Evolutionary conservation across 2,113 vertebrate genomes (phyloP), one percentile per base, ranked within the genome.

Genomic region (Silurus asotus): DNA sequence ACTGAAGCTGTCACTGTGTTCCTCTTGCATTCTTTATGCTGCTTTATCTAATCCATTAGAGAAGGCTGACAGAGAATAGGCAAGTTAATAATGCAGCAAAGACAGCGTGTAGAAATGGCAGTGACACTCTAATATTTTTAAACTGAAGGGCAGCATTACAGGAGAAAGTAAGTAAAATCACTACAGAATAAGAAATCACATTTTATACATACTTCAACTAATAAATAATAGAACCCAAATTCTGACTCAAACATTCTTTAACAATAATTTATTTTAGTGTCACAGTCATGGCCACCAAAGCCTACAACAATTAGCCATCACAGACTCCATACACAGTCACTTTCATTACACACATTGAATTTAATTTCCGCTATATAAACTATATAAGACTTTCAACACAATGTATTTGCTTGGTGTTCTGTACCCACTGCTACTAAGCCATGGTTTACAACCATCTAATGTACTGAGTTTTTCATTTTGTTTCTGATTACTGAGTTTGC

Each of bases 1-100:
- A 87, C 83, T 87, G 81, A 89, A 87, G 85, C 88, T 84, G 85
- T 87, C 88, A 81, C 20, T 74, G 37, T 84, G 58, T 79, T 88
- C 28, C 74, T 84, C 58, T 84, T 81, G 28, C 58, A 86, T 86
- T 79, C 67, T 80, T 62, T 74, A 83, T 72, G 55, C 64, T 28
- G n/a, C 76, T 77, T 81, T 59, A 59, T 51, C 76, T 67, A 88
- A 86, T 86, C 65, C 70, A 79, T 88, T 83, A 48, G 80, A 58
- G 74, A 58, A 53, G 25, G 70, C 37, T 8, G 79, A 84, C 48
- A 28, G 9, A 25, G 28, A 51, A 88, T 19, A 83, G 23, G 62
- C 55, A 9, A 61, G 37, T 67, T 59, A 5, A 81, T 85, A 56
- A 85, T 61, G 64, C 59, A 59, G 58, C 58, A 59, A 10, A 15